Base-by-base conservation (phyloP, 2,113 vertebrate genomes). In the Hippoglossus stenolepis region DNA sequence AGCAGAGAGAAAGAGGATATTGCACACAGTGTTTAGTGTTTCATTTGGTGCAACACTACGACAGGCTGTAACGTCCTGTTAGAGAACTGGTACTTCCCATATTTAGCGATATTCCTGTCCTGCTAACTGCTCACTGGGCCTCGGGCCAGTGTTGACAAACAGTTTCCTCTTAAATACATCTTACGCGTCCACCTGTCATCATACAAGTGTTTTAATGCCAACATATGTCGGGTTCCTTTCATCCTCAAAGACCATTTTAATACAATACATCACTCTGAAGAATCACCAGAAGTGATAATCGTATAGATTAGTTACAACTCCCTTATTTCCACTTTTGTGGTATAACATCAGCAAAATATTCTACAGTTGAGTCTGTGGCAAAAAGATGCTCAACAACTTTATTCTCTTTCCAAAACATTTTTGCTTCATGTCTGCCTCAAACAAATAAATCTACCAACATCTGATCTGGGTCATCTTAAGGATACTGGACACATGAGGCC, bases 131-230 rank as follows among this genome's bases (percentile, higher is more conserved):
- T 68, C 0, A 0, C 59, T 65, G 53, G 80, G 75, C 73, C 59
- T 35, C 14, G 1, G 15, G 87, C 87, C 87, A 85, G 31, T 8
- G 35, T 56, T 80, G 28, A 73, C 47, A 76, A 38, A 67, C 23
- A 56, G 26, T 13, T 84, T 87, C 62, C 63, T 65, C 31, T 79
- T 5, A 66, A 61, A 4, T 65, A 23, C 10, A 75, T 78, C n/a
- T 53, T 12, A 75, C 72, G 49, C 61, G 28, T 81, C 59, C 26
- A 66, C 21, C 62, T 3, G 1, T 0, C 47, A 58, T 35, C 61
- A 45, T 0, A 3, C 26, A 26, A 31, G 31, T 5, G 5, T 18
- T 4, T 31, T 20, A 57, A 51, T 23, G 13, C 11, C 4, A 59
- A 31, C 17, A 54, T 59, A 15, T 15, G 3, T 12, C 26, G 6